Conservation (phyloP, 64 coral and sea anemone genomes). For the Porites lutea region DNA sequence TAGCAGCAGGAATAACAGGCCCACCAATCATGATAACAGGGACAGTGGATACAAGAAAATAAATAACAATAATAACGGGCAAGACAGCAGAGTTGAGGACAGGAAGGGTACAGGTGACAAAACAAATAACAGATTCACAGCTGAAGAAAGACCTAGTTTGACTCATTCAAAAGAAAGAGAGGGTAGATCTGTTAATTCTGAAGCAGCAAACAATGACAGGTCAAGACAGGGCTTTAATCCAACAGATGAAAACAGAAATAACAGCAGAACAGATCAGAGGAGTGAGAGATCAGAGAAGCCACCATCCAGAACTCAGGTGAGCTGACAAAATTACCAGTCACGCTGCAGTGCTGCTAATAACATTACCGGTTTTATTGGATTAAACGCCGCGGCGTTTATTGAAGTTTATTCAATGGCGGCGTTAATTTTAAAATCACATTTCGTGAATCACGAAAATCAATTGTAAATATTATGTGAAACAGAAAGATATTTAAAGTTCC, state of each 20-base stretch:
- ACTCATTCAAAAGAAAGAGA: slow-evolving; percentile 28
- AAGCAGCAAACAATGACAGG: slow-evolving; percentile 15
- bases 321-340: neutral
- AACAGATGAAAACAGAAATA: slow-evolving; percentile 13
- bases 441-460: too few relatives aligned
- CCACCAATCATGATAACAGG: slow-evolving; percentile 2
- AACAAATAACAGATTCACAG: neutral
- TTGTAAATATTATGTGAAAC: too few relatives aligned
- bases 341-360: too few relatives aligned
- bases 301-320: neutral
- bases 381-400: too few relatives aligned
- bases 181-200: neutral
- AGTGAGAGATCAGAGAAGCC: slow-evolving; percentile 21
- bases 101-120: slow-evolving; percentile 1
- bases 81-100: neutral
- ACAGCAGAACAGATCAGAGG: slow-evolving; percentile 15
- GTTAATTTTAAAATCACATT: too few relatives aligned
- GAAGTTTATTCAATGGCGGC: too few relatives aligned
- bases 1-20: neutral
- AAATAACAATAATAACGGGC: neutral
- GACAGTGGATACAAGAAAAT: neutral
- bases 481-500: too few relatives aligned
- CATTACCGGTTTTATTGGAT: too few relatives aligned
- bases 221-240: slow-evolving; percentile 1
- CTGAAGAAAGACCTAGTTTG: neutral